A percentile compares a stretch with the other conserved stretches of the same genome.
Evolutionary conservation across 2,113 vertebrate genomes (phyloP).

Genomic region (Pygoscelis antarcticus): DNA sequence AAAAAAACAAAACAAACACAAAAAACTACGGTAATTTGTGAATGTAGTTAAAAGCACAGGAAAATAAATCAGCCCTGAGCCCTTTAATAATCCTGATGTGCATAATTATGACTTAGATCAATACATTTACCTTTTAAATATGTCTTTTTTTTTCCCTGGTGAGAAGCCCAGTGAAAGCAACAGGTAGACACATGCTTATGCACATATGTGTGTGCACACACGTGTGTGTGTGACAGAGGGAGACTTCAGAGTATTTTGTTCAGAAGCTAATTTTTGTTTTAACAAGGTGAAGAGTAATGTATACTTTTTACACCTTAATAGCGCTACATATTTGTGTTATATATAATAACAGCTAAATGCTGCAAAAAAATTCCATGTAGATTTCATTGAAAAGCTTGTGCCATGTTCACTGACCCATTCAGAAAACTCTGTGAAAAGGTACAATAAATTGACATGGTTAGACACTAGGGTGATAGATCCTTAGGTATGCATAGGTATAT

Average conservation of each 20-base stretch:
- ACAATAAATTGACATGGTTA: background rate
- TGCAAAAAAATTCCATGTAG: background rate
- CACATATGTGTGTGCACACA: rapidly evolving
- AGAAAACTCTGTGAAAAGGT: background rate
- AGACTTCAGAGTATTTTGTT: background rate
- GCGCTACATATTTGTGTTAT: background rate
- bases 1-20: background rate
- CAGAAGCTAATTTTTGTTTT: background rate
- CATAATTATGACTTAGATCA: background rate
- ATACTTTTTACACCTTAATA: background rate
- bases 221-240: background rate
- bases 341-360: background rate
- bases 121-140: background rate
- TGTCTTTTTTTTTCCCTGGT: background rate
- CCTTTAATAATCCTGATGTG: background rate
- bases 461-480: background rate
- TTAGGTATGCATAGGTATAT: background rate
- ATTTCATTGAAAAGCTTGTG: background rate
- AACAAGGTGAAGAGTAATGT: background rate
- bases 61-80: background rate
- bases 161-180: background rate
- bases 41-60: background rate
- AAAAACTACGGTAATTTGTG: background rate
- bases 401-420: background rate
- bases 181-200: background rate